Conservation (phyloP, 2,888 invertebrate species). For the Thecophora atra region DNA sequence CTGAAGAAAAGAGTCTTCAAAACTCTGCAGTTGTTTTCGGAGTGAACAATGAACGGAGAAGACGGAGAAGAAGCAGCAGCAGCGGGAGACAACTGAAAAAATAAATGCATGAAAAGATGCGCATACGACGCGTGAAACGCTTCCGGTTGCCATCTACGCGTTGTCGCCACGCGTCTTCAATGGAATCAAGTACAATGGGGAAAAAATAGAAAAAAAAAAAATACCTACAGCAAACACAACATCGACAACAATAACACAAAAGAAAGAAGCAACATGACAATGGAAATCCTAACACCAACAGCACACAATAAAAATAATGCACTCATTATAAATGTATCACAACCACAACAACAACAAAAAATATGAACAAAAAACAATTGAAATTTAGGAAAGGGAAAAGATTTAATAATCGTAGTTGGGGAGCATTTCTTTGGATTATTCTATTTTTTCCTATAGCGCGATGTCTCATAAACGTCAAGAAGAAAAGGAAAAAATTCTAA, state of each 20-base stretch:
- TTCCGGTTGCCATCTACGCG: not conserved
- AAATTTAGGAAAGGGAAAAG: not conserved
- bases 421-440: not conserved
- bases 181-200: not conserved
- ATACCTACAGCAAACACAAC: not conserved
- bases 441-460: too few species aligned
- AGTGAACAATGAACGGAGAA: too few species aligned
- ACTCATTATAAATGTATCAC: not conserved
- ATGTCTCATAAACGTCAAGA: too few species aligned
- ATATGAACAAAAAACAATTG: not conserved
- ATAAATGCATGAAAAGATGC: slow-evolving; percentile 8
- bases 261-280: not conserved
- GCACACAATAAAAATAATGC: too few species aligned
- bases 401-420: not conserved
- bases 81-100: too few species aligned
- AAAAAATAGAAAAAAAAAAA: not conserved
- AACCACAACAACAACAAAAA: not conserved
- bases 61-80: too few species aligned
- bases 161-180: not conserved
- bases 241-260: not conserved
- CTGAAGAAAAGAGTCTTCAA: too few species aligned
- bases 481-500: too few species aligned
- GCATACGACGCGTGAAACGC: slow-evolving; percentile 1
- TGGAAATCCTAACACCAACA: too few species aligned
- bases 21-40: too few species aligned